Base-by-base conservation (phyloP, 2,797 vertebrate species). In the Simalia tracyae region DNA sequence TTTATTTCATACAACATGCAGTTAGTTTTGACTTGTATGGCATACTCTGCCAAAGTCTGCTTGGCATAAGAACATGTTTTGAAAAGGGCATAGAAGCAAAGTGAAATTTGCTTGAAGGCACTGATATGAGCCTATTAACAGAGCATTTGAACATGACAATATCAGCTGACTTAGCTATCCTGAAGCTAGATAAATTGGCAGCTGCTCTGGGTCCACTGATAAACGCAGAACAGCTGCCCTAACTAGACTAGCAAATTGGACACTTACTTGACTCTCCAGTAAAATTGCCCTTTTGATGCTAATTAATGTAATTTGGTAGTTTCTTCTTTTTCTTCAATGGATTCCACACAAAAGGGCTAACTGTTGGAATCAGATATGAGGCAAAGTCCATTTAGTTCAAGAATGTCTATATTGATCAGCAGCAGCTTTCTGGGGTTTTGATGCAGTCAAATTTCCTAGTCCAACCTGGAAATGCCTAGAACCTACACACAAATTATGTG, bases 71-170 rank as follows among this genome's bases (percentile, higher is more conserved):
- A 87, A 17, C 28, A 42, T 92, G 46, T 66, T 60, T 84, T 92
- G 42, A 84, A 64, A 22, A 42, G 59, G 60, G 46, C 14, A 56
- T 0, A 1, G 1, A 4, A 3, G 50, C 46, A 92, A 90, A 9
- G 3, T 15, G 10, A 46, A 1, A 12, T 56, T 12, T 72, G 46
- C 57, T 66, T 64, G 56, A 64, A 86, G 68, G 22, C 90, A 94
- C 90, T 94, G 95, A 94, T 96, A 89, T 87, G 92, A 91, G 88
- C 15, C 0, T 1, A 15, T 5, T 31, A 5, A 11, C 56, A 6
- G 11, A 2, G 36, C 36, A 42, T 89, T 88, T 59, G 54, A 28
- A 64, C 26, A 84, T 84, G 81, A 76, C 36, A 84, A 56, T 31
- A 60, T 87, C 64, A 76, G 3, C 7, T 5, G 4, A 59, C 42